Evolutionary conservation across 2,797 vertebrate genomes (phyloP).

Genomic region (Sebastes elongatus): DNA sequence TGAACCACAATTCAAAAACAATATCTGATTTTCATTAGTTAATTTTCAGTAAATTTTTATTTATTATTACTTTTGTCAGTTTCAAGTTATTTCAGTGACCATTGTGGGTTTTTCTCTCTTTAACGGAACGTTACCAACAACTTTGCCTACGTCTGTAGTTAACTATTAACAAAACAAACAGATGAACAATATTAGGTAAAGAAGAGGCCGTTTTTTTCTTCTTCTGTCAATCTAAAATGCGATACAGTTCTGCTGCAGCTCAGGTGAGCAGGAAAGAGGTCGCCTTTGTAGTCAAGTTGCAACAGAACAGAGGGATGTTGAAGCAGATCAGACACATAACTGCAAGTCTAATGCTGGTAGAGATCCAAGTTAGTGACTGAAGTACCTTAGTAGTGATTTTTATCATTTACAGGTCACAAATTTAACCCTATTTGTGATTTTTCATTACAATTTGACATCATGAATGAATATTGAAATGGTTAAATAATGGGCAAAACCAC

Average conservation of each 20-base stretch:
- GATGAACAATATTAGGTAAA: not conserved
- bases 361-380: not conserved
- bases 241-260: not conserved
- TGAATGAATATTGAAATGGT: not conserved
- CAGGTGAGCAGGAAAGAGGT: not conserved
- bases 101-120: too few relatives aligned
- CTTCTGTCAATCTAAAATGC: not conserved
- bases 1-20: too few relatives aligned
- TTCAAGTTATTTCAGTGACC: too few relatives aligned
- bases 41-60: too few relatives aligned
- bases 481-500: not conserved
- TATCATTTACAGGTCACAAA: not conserved
- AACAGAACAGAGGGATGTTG: slow-evolving; percentile 1
- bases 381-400: not conserved
- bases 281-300: not conserved
- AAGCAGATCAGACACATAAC: too few relatives aligned
- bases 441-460: not conserved
- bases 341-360: not conserved
- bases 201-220: not conserved
- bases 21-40: too few relatives aligned
- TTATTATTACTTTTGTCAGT: too few relatives aligned
- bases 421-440: not conserved
- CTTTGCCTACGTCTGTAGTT: too few relatives aligned
- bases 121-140: too few relatives aligned
- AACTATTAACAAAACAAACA: not conserved